A percentile compares a stretch with the other conserved stretches of the same genome.
phyloP scores from a whole-genome alignment of 2,888 invertebrate genomes.

The Apamea monoglypha region DNA sequence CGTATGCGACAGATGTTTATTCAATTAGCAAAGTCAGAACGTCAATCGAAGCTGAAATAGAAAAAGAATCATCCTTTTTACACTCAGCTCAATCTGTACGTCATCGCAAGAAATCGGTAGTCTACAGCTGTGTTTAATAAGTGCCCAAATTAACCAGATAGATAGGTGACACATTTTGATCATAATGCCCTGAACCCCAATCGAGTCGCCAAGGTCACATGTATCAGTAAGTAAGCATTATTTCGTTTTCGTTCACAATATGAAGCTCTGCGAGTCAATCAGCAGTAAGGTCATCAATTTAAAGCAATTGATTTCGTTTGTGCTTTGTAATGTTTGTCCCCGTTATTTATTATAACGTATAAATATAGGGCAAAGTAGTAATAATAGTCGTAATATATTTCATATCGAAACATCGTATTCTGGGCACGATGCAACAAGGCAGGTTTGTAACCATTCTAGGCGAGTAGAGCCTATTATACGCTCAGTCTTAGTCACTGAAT shows the following conservation, averaged over 20 bases:
- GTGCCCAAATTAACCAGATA: slow-evolving; percentile 1
- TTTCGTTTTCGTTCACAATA: slow-evolving; percentile 60
- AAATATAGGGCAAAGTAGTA: slow-evolving; percentile 22
- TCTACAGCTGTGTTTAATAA: slow-evolving; percentile 5
- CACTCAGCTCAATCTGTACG: neutral
- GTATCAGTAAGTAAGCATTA: slow-evolving; percentile 59
- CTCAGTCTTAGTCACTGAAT: slow-evolving; percentile 16
- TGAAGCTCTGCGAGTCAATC: slow-evolving; percentile 71
- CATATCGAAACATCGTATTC: slow-evolving; percentile 17
- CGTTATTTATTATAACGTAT: slow-evolving; percentile 39
- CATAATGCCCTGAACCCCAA: slow-evolving; percentile 32
- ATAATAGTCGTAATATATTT: slow-evolving; percentile 14
- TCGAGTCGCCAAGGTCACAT: slow-evolving; percentile 61
- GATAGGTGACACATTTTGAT: slow-evolving; percentile 20
- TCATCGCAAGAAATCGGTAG: neutral
- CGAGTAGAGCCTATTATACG: slow-evolving; percentile 4
- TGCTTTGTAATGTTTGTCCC: slow-evolving; percentile 62
- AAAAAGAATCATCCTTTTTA: neutral
- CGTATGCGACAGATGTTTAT: neutral
- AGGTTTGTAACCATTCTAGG: slow-evolving; percentile 26
- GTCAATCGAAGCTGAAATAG: neutral
- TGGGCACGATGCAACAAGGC: slow-evolving; percentile 22
- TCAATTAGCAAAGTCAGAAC: neutral
- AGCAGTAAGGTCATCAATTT: slow-evolving; percentile 79
- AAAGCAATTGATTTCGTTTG: slow-evolving; percentile 77